Evolutionary conservation across 2,888 invertebrate species (phyloP).

Genomic region (Parelbella ahira): DNA sequence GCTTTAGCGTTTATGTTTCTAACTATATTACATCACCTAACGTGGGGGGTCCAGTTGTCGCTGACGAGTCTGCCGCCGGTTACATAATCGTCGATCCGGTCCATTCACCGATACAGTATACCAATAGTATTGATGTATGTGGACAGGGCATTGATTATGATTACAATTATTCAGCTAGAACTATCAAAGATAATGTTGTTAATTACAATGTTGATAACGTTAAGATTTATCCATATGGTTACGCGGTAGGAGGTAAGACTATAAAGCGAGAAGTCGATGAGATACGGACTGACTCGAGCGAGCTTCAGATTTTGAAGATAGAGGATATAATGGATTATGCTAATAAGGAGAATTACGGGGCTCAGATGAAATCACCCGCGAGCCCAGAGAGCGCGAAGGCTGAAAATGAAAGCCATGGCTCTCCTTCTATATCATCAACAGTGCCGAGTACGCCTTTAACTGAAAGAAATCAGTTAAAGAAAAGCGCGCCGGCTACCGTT

Average conservation of each 20-base stretch:
- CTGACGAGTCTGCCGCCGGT: slow-evolving; percentile 75
- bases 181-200: slow-evolving; percentile 57
- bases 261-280: slow-evolving; percentile 61
- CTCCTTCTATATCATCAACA: slow-evolving; percentile 61
- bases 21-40: slow-evolving; percentile 82
- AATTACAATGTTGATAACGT: slow-evolving; percentile 57
- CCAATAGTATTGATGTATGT: slow-evolving; percentile 50
- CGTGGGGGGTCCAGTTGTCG: slow-evolving; percentile 88
- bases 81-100: slow-evolving; percentile 71
- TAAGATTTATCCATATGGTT: slow-evolving; percentile 61
- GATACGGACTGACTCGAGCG: slow-evolving; percentile 52
- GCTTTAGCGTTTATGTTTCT: slow-evolving; percentile 80
- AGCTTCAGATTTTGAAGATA: slow-evolving; percentile 67
- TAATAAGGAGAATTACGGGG: slow-evolving; percentile 74
- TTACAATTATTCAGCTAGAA: slow-evolving; percentile 59
- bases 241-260: slow-evolving; percentile 63
- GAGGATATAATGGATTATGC: slow-evolving; percentile 76
- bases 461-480: slow-evolving; percentile 65
- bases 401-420: slow-evolving; percentile 56
- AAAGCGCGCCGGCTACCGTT: slow-evolving; percentile 46
- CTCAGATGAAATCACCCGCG: slow-evolving; percentile 71
- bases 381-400: slow-evolving; percentile 72
- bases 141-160: slow-evolving; percentile 62
- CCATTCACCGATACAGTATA: slow-evolving; percentile 57
- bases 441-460: slow-evolving; percentile 65